phyloP scores from a whole-genome alignment of 2,888 invertebrate genomes.

The Clusia tigrina region DNA sequence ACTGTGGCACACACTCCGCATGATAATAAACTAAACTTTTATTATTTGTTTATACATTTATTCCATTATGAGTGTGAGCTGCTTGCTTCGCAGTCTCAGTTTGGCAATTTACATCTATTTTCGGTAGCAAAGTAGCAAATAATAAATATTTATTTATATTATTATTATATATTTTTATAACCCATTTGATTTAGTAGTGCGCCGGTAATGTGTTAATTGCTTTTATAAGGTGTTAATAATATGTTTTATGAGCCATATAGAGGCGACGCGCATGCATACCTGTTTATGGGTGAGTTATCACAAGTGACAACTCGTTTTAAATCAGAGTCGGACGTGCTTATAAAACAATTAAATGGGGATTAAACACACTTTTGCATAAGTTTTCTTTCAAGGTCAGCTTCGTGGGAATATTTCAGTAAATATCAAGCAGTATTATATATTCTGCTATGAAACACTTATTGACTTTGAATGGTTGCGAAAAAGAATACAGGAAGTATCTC shows the following conservation, averaged over 20 bases:
- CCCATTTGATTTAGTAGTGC: background rate
- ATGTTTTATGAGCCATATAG: conserved; percentile 44
- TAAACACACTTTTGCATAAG: no score
- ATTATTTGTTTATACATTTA: conserved; percentile 34
- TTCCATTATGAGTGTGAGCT: background rate
- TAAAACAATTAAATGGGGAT: background rate
- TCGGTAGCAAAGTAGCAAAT: no score
- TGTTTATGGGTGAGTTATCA: background rate
- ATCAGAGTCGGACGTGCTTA: background rate
- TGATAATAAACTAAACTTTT: conserved; percentile 39
- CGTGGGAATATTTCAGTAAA: no score
- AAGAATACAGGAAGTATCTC: no score
- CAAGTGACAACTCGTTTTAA: background rate
- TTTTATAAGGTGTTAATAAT: conserved; percentile 55
- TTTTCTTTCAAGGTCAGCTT: no score
- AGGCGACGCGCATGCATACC: conserved; percentile 29
- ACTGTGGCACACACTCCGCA: conserved; percentile 27
- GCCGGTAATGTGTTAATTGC: conserved; percentile 53
- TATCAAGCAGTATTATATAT: no score
- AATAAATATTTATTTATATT: background rate
- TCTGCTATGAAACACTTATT: no score
- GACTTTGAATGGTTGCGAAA: no score
- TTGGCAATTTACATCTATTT: background rate
- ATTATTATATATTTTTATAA: conserved; percentile 29
- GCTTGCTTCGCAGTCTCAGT: background rate